Evolutionary conservation across 2,888 invertebrate species (phyloP), one percentile per base, ranked within the genome.

Genomic region (Plagodis pulveraria): DNA sequence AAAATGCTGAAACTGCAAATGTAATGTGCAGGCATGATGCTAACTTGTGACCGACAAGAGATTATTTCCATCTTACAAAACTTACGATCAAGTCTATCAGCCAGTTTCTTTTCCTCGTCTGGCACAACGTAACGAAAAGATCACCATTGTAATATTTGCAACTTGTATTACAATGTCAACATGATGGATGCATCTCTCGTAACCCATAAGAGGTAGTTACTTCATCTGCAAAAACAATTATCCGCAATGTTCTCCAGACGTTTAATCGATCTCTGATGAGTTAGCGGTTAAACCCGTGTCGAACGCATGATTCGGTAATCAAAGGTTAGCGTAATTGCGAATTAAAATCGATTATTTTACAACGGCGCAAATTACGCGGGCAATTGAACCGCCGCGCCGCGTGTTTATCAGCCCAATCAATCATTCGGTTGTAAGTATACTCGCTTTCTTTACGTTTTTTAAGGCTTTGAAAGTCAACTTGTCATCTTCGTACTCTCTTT

Each of bases 311-410:
- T 70, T 62, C 63, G 60, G 69, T 80, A 74, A 80, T 80, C 71
- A 78, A 80, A 74, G 78, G 80, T 74, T 76, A 71, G 56, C 42
- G 70, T 80, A 78, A 79, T 81, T 79, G 80, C 67, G 57, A 77
- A 77, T 78, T 77, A 76, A 76, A 69, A 67, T 73, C 76, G 72
- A 73, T 76, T 71, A 71, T 69, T 70, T 71, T 67, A 68, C 66
- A 59, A 61, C 60, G 53, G 63, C 58, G 67, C 67, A 64, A 71
- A 69, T 71, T 69, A 68, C 67, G 51, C 62, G 62, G 50, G 55
- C 62, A 62, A 62, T 65, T 67, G 58, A 64, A 51, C 61, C 65
- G 66, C 65, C 53, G 56, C 70, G 40, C 40, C 10, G 45, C 10
- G 45, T 57, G 63, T 67, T 73, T 76, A 73, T 72, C 67, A 59